These are phyloP conservation scores for Lasioglossum albipes DNA, from an alignment of 1,140 invertebrate species.

Conservation along the genomic window DNA sequence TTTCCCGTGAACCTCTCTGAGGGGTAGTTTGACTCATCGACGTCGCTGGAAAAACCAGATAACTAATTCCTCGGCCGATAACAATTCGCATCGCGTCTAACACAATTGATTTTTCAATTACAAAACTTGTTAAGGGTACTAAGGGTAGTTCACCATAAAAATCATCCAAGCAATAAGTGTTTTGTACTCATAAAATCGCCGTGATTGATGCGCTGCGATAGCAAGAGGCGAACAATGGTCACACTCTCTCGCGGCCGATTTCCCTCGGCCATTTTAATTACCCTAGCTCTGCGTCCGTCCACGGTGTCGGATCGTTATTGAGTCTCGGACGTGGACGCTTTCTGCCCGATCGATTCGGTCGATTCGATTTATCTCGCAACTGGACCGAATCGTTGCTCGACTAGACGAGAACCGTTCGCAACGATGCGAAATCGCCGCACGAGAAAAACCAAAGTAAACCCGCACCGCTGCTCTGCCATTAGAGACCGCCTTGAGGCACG, in stretches of 20 bases:
- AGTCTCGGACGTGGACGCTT: slow-evolving; percentile 4
- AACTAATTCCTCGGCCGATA: too few relatives aligned
- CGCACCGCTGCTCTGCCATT: slow-evolving; percentile 25
- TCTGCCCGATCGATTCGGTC: neutral
- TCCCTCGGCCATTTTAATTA: slow-evolving; percentile 25
- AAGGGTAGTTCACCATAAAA: too few relatives aligned
- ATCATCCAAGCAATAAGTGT: too few relatives aligned
- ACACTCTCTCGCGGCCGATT: neutral
- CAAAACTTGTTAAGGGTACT: too few relatives aligned
- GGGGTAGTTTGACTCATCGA: too few relatives aligned
- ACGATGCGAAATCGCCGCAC: slow-evolving; percentile 39
- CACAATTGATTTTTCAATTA: too few relatives aligned
- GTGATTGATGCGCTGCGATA: too few relatives aligned
- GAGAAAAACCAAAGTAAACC: slow-evolving; percentile 39
- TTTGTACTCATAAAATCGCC: too few relatives aligned
- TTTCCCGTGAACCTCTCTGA: too few relatives aligned
- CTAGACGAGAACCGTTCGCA: slow-evolving; percentile 43
- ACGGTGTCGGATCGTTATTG: slow-evolving; percentile 2
- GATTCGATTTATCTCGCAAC: slow-evolving; percentile 58
- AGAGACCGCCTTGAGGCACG: slow-evolving; percentile 57
- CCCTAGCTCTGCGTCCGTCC: neutral
- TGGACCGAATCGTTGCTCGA: slow-evolving; percentile 59
- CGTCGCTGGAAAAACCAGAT: too few relatives aligned
- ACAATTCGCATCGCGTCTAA: too few relatives aligned
- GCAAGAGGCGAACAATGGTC: too few relatives aligned